phyloP scores from a whole-genome alignment of 1,140 invertebrate species.

The Lasioglossum albipes region DNA sequence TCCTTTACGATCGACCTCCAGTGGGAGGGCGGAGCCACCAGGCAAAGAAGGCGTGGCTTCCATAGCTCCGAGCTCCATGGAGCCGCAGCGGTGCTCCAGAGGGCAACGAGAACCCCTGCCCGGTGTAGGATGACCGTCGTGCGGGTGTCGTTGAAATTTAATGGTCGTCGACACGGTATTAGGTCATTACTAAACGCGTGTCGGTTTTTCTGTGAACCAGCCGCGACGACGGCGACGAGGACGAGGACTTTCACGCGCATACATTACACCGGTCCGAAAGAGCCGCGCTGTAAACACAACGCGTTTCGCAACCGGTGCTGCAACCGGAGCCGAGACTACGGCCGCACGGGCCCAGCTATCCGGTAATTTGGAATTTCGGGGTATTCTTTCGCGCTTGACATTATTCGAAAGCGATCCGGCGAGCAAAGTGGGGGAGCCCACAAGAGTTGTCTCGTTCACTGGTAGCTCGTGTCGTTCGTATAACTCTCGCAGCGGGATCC shows the following conservation, averaged over 20 bases:
- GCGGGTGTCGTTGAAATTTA: conserved; percentile 41
- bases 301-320: conserved; percentile 34
- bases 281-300: conserved; percentile 30
- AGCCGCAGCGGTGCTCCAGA: too few relatives aligned
- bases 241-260: conserved; percentile 52
- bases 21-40: too few relatives aligned
- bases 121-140: not conserved
- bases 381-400: not conserved
- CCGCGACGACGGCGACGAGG: not conserved
- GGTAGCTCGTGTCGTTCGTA: too few relatives aligned
- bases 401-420: not conserved
- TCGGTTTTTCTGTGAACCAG: not conserved
- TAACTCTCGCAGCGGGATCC: too few relatives aligned
- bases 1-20: too few relatives aligned
- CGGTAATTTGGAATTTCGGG: conserved; percentile 26
- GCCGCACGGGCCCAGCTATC: too few relatives aligned
- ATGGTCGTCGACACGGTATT: conserved; percentile 25
- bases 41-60: too few relatives aligned
- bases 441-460: too few relatives aligned
- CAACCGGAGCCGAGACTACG: not conserved
- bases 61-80: too few relatives aligned
- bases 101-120: too few relatives aligned
- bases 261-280: conserved; percentile 33
- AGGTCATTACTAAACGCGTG: conserved; percentile 41
- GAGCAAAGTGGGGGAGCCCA: not conserved